Conservation (phyloP, 2,888 invertebrate genomes). For the Dolichopus griseipennis region DNA sequence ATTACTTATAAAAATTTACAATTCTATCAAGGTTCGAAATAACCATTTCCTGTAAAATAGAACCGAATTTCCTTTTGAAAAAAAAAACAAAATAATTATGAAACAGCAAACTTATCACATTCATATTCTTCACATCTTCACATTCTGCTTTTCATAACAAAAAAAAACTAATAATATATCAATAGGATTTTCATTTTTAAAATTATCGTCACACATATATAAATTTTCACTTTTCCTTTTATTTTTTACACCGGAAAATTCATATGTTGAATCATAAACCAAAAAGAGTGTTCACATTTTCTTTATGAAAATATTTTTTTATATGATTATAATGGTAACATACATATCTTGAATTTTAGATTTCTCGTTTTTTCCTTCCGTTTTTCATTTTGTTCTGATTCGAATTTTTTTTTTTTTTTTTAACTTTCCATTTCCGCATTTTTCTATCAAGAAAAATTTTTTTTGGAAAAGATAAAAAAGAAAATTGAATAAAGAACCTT, state of each 20-base stretch:
- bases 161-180: neutral
- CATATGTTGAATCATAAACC: neutral
- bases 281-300: neutral
- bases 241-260: neutral
- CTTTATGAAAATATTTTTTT: neutral
- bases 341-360: neutral
- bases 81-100: no score
- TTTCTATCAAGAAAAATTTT: no score
- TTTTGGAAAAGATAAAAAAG: no score
- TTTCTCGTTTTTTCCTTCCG: neutral
- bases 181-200: neutral
- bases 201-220: neutral
- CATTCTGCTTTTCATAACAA: no score
- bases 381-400: neutral
- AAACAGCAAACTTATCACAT: no score
- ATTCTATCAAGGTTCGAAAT: no score
- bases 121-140: no score
- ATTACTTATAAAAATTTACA: no score
- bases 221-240: neutral
- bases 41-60: no score
- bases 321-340: neutral
- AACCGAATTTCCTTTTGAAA: no score
- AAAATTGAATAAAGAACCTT: neutral
- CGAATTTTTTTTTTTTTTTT: neutral
- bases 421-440: neutral